phyloP scores from a whole-genome alignment of 2,888 invertebrate genomes.

The Himalopsyche kuldschensis region DNA sequence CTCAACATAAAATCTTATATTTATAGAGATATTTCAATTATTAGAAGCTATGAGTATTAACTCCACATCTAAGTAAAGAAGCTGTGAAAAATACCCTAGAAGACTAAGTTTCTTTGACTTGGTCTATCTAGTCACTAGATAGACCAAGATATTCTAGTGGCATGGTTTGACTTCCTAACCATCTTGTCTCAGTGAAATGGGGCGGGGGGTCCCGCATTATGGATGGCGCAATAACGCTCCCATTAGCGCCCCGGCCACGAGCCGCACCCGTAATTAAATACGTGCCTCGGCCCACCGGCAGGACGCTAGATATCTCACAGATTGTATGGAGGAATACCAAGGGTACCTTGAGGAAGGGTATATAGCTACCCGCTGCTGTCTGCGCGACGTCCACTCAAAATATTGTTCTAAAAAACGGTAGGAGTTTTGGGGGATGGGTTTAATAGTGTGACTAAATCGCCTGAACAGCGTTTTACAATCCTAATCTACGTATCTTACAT shows the following conservation, averaged over 20 bases:
- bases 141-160: too few species aligned
- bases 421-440: too few species aligned
- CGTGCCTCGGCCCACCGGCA: constrained; percentile 32
- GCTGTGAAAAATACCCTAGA: too few species aligned
- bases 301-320: not conserved
- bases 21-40: too few species aligned
- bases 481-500: too few species aligned
- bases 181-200: not conserved
- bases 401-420: too few species aligned
- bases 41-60: too few species aligned
- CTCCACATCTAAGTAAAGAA: too few species aligned
- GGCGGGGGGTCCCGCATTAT: constrained; percentile 27
- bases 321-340: not conserved
- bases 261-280: constrained; percentile 40
- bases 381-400: not conserved
- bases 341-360: not conserved
- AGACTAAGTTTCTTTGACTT: not conserved
- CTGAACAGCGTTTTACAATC: too few species aligned
- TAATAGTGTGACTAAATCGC: too few species aligned
- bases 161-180: not conserved
- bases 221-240: constrained; percentile 38
- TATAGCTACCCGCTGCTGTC: not conserved
- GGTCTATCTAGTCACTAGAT: not conserved
- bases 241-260: constrained; percentile 37
- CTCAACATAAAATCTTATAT: too few species aligned